Conservation (phyloP, 2,888 invertebrate species). For the Bellardia pandia region DNA sequence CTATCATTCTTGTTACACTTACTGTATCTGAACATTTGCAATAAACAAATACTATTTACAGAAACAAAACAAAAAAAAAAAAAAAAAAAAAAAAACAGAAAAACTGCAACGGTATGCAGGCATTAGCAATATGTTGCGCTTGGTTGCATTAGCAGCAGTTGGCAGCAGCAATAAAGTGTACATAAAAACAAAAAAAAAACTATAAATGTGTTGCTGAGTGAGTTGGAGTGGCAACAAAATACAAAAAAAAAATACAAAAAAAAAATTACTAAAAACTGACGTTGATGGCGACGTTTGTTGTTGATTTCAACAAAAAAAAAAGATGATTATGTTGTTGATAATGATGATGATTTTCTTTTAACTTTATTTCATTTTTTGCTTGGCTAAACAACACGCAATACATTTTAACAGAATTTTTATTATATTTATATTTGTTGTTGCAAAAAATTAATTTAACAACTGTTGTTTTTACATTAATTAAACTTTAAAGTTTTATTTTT, state of each 20-base stretch:
- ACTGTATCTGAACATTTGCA: conserved; percentile 27
- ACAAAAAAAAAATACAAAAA: conserved; percentile 24
- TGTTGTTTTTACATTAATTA: conserved; percentile 25
- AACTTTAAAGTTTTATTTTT: conserved; percentile 16
- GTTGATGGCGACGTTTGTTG: conserved; percentile 43
- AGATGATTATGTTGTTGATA: conserved; percentile 25
- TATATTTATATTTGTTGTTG: background rate
- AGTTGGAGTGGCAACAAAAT: conserved; percentile 60
- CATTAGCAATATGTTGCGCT: conserved; percentile 70
- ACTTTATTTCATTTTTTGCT: conserved; percentile 37
- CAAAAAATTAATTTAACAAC: conserved; percentile 25
- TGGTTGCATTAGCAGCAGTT: conserved; percentile 60
- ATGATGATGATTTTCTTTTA: conserved; percentile 45
- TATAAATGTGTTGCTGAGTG: conserved; percentile 62
- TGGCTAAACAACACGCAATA: conserved; percentile 63
- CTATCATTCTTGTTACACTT: conserved; percentile 3
- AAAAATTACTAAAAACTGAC: conserved; percentile 46
- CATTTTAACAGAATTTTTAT: conserved; percentile 45
- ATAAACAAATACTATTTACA: conserved; percentile 31
- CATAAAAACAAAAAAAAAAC: conserved; percentile 6
- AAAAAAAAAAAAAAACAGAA: conserved; percentile 11
- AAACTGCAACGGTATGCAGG: conserved; percentile 66
- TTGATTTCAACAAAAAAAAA: conserved; percentile 25
- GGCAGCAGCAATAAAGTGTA: conserved; percentile 45
- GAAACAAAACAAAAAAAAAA: conserved; percentile 22